A percentile compares a stretch with the other conserved stretches of the same genome.
Evolutionary conservation across 2,888 invertebrate species (phyloP).

Genomic region (Meiosimyza platycephala): DNA sequence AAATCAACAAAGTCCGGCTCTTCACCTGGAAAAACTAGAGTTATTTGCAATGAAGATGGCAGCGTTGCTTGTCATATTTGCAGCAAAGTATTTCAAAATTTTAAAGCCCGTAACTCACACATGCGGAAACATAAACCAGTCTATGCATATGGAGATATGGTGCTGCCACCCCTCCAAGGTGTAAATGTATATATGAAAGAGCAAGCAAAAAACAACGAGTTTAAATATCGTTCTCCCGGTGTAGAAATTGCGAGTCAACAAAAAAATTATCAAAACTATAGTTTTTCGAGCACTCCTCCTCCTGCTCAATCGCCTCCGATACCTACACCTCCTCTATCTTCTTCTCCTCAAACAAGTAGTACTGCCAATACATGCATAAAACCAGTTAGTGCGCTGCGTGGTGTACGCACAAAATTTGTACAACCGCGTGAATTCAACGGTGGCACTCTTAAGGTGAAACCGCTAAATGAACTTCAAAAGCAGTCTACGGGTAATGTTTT

Average conservation of each 20-base stretch:
- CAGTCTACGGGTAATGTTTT: background rate
- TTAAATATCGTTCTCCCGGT: no score
- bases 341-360: background rate
- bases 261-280: background rate
- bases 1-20: background rate
- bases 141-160: constrained; percentile 33
- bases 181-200: constrained; percentile 18
- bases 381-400: constrained; percentile 30
- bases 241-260: constrained; percentile 5
- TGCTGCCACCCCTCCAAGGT: constrained; percentile 21
- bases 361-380: background rate
- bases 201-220: background rate
- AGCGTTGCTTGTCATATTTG: constrained; percentile 54
- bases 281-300: background rate
- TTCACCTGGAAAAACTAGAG: background rate
- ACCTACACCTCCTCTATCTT: background rate
- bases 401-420: constrained; percentile 47
- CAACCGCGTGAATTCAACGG: constrained; percentile 41
- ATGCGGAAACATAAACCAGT: constrained; percentile 56
- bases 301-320: background rate
- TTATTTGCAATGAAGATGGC: constrained; percentile 38
- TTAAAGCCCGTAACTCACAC: constrained; percentile 57
- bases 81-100: constrained; percentile 52
- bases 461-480: constrained; percentile 33
- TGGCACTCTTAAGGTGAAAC: constrained; percentile 22